Conservation (phyloP, 2,113 vertebrate species). For the Sporophila hypoxantha region DNA sequence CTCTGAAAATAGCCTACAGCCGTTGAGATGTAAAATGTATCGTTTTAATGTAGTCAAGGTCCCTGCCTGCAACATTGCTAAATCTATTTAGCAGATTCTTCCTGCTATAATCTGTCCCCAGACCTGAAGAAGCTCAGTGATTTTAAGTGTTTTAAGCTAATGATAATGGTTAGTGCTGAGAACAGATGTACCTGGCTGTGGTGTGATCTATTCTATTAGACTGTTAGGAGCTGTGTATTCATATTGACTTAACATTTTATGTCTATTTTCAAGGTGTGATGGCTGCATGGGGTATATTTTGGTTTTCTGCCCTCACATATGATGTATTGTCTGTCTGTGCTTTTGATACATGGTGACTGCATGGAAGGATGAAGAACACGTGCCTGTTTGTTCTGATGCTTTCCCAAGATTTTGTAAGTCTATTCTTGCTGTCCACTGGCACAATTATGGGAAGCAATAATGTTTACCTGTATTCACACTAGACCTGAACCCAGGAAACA, state of each 20-base stretch:
- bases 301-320: constrained; percentile 54
- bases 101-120: constrained; percentile 76
- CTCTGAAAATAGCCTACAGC: constrained; percentile 71
- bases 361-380: constrained; percentile 12
- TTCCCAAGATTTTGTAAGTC: constrained; percentile 19
- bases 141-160: constrained; percentile 80
- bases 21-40: constrained; percentile 72
- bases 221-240: constrained; percentile 72
- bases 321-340: constrained; percentile 41
- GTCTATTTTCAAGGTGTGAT: constrained; percentile 72
- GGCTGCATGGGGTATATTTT: constrained; percentile 65
- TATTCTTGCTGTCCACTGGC: not conserved
- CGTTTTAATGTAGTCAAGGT: constrained; percentile 67
- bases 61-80: constrained; percentile 65
- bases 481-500: not conserved
- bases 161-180: constrained; percentile 76
- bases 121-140: constrained; percentile 71
- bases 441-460: not conserved
- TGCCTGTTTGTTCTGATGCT: constrained; percentile 14
- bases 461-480: not conserved
- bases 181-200: constrained; percentile 81
- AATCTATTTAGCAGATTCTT: constrained; percentile 78
- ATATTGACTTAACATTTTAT: constrained; percentile 73
- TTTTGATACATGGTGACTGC: constrained; percentile 46
- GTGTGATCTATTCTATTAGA: constrained; percentile 71